These are phyloP conservation scores for Polypedilum pembai DNA, from an alignment of 1,140 invertebrate genomes.

Conservation along the genomic window DNA sequence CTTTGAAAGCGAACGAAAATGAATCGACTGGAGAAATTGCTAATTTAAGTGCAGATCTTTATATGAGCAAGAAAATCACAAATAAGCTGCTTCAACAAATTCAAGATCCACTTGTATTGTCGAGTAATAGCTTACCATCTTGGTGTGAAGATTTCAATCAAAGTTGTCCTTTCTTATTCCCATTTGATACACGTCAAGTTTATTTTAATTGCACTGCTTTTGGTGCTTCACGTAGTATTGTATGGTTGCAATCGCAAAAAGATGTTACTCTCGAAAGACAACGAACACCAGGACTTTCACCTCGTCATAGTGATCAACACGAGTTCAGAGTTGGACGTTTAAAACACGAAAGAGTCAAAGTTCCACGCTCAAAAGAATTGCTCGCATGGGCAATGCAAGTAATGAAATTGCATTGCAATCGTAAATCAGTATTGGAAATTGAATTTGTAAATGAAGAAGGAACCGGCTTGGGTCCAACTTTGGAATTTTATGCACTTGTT, in stretches of 20 bases:
- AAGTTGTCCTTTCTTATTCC: slow-evolving; percentile 93
- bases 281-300: slow-evolving; percentile 52
- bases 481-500: slow-evolving; percentile 97
- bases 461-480: slow-evolving; percentile 94
- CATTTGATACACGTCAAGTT: slow-evolving; percentile 89
- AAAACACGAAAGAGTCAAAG: slow-evolving; percentile 96
- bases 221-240: slow-evolving; percentile 91
- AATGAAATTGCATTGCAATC: slow-evolving; percentile 82
- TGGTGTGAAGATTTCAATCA: slow-evolving; percentile 77
- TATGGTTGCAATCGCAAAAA: slow-evolving; percentile 94
- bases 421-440: slow-evolving; percentile 93
- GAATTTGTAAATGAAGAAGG: slow-evolving; percentile 96
- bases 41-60: slow-evolving; percentile 60
- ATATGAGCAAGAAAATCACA: slow-evolving; percentile 89
- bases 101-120: slow-evolving; percentile 88
- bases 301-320: slow-evolving; percentile 70
- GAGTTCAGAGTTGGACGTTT: slow-evolving; percentile 93
- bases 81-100: slow-evolving; percentile 88
- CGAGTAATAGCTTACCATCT: slow-evolving; percentile 80
- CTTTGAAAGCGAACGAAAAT: slow-evolving; percentile 37
- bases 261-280: slow-evolving; percentile 83
- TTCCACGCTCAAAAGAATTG: slow-evolving; percentile 78
- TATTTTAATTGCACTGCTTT: slow-evolving; percentile 96
- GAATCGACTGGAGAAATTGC: slow-evolving; percentile 36
- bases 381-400: slow-evolving; percentile 92